phyloP scores from a whole-genome alignment of 2,797 vertebrate species.

The Leptatherina wallacei region DNA sequence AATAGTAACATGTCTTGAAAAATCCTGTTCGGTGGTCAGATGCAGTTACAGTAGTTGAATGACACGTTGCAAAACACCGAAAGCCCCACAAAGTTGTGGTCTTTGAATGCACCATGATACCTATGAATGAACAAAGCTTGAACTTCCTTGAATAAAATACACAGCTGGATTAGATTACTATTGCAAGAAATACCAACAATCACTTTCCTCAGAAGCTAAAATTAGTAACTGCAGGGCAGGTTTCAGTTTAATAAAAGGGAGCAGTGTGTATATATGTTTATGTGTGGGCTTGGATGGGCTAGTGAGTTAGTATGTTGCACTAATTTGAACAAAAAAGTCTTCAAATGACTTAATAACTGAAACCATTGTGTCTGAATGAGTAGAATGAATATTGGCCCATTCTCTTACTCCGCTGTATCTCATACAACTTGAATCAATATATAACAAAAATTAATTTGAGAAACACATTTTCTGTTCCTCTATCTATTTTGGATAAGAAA shows the following conservation, averaged over 20 bases:
- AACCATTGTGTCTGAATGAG: neutral
- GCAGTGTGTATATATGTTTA: neutral
- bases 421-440: too few species aligned
- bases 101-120: neutral
- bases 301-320: too few species aligned
- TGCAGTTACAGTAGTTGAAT: too few species aligned
- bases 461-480: neutral
- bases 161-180: too few species aligned
- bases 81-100: neutral
- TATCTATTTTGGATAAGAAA: neutral
- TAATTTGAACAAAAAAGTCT: neutral
- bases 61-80: too few species aligned
- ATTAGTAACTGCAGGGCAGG: too few species aligned
- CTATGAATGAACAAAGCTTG: neutral
- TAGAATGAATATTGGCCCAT: too few species aligned
- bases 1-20: neutral
- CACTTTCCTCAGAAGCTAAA: too few species aligned
- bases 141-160: too few species aligned
- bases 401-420: too few species aligned
- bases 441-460: neutral
- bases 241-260: neutral
- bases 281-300: too few species aligned
- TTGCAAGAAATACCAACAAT: too few species aligned
- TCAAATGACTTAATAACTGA: neutral
- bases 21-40: neutral